These are phyloP conservation scores for Cottus gobio DNA, from an alignment of 2,113 vertebrate species.

Conservation along the genomic window DNA sequence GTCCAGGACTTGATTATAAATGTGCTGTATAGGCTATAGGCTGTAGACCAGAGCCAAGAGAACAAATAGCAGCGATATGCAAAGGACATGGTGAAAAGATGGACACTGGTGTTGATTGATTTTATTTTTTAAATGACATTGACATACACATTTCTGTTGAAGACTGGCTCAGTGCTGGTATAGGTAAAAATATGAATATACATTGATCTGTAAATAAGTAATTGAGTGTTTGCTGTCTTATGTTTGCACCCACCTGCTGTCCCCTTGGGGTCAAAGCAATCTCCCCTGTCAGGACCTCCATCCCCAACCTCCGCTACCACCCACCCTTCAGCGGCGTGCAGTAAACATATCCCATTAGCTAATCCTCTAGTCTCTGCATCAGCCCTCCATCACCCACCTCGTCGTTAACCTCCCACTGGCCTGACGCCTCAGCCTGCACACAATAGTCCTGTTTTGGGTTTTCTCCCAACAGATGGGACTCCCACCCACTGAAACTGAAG, in stretches of 20 bases:
- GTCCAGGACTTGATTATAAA: neutral
- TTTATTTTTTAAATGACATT: no score
- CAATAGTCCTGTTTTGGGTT: constrained; percentile 32
- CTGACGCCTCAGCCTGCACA: constrained; percentile 15
- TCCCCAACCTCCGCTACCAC: neutral
- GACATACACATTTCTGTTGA: neutral
- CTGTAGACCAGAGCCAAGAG: neutral
- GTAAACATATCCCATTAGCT: constrained; percentile 13
- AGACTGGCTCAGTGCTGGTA: neutral
- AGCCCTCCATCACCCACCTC: neutral
- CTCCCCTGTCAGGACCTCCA: neutral
- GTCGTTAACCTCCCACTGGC: constrained; percentile 4
- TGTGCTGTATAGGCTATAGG: neutral
- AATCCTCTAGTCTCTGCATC: constrained; percentile 13
- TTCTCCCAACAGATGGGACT: constrained; percentile 48
- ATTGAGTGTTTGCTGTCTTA: neutral
- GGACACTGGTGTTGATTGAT: neutral
- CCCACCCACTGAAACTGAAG: neutral
- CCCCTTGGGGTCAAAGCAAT: constrained; percentile 16
- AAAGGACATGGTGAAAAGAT: neutral
- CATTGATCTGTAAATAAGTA: neutral
- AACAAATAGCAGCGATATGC: neutral
- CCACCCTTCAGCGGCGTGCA: neutral
- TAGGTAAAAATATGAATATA: neutral
- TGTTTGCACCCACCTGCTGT: constrained; percentile 7